These are phyloP conservation scores for Steinernema feltiae DNA, from an alignment of 1,140 invertebrate species.

Conservation along the genomic window DNA sequence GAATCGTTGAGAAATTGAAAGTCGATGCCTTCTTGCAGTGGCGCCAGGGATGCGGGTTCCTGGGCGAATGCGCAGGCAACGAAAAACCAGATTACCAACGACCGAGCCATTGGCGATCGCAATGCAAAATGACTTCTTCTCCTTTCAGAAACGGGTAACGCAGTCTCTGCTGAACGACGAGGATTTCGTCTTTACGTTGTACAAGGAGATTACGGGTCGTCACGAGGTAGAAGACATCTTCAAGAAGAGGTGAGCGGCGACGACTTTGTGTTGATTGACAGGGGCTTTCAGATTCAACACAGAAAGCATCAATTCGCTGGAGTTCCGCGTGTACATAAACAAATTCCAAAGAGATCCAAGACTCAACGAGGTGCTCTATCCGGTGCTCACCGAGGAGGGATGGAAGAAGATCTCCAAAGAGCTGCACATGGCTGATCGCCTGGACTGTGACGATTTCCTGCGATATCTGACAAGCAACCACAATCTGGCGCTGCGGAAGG, in stretches of 20 bases:
- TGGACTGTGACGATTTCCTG: constrained; percentile 86
- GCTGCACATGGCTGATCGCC: constrained; percentile 71
- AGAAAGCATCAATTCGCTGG: neutral
- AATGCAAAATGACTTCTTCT: neutral
- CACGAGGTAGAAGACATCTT: constrained; percentile 11
- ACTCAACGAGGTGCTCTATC: constrained; percentile 94
- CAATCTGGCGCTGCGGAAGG: constrained; percentile 91
- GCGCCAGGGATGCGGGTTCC: no score
- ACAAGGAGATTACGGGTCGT: constrained; percentile 9
- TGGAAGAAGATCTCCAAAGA: constrained; percentile 75
- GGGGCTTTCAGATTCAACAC: neutral
- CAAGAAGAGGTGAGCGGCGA: neutral
- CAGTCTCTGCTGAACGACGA: neutral
- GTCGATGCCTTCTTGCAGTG: no score
- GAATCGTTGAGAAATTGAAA: no score
- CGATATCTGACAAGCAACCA: constrained; percentile 96
- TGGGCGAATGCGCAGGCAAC: no score
- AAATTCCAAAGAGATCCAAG: constrained; percentile 88
- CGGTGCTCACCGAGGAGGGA: constrained; percentile 85
- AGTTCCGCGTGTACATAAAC: constrained; percentile 23
- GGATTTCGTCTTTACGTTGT: constrained; percentile 1
- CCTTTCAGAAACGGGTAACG: constrained; percentile 8
- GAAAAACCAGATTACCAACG: no score
- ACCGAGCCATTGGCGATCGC: no score
- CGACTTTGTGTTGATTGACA: neutral